phyloP scores from a whole-genome alignment of 2,888 invertebrate species.

The Tenthredo amoena region DNA sequence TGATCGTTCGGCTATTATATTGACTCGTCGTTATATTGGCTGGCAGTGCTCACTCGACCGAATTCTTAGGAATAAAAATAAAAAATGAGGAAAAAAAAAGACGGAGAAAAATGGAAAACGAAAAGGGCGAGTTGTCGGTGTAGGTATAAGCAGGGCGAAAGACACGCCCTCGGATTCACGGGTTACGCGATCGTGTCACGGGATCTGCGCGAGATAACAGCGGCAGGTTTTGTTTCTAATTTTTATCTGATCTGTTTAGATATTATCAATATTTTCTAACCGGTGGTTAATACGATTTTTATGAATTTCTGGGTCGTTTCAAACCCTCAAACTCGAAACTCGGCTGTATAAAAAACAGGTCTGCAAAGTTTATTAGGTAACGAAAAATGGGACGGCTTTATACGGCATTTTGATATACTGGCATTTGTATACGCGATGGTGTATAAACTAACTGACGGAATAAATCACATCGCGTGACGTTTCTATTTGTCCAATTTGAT shows the following conservation, averaged over 20 bases:
- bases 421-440: background rate
- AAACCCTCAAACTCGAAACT: background rate
- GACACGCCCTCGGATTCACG: constrained; percentile 43
- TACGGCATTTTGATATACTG: background rate
- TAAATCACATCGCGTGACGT: background rate
- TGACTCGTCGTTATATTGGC: constrained; percentile 23
- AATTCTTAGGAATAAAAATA: background rate
- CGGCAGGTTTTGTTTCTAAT: background rate
- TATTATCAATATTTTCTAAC: background rate
- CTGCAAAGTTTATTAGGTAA: background rate
- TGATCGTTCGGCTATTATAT: constrained; percentile 22
- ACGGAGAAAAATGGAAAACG: background rate
- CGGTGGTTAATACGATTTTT: background rate
- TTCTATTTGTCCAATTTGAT: constrained; percentile 21
- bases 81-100: background rate
- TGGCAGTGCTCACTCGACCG: constrained; percentile 40
- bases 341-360: background rate
- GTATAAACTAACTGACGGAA: background rate
- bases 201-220: background rate
- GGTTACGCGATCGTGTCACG: constrained; percentile 28
- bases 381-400: background rate
- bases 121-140: constrained; percentile 1
- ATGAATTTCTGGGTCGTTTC: background rate
- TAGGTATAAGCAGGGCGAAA: constrained; percentile 15
- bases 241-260: background rate